Percentiles rank a stretch among this genome's conserved stretches.
Evolutionary conservation across 2,888 invertebrate species (phyloP).

Genomic region (Apotomis turbidana): DNA sequence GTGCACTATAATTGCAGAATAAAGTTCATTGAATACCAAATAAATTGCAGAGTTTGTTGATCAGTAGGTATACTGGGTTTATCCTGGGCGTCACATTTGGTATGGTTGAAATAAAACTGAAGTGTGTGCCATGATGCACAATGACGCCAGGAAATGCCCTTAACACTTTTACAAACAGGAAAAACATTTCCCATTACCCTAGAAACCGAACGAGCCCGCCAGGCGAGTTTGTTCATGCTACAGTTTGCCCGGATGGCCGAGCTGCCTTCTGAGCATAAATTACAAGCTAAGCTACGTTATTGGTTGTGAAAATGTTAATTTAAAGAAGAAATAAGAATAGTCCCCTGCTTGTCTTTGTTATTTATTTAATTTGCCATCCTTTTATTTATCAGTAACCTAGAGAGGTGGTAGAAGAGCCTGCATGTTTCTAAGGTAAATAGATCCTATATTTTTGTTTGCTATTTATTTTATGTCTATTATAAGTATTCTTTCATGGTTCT

Average conservation of each 20-base stretch:
- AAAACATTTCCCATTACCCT: no score
- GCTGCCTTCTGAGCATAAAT: no score
- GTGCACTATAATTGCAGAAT: no score
- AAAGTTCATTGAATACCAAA: no score
- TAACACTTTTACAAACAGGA: conserved; percentile 44
- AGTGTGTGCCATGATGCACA: conserved; percentile 91
- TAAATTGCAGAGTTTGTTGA: no score
- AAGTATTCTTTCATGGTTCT: no score
- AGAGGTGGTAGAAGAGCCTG: conserved; percentile 61
- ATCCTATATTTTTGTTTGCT: conserved; percentile 43
- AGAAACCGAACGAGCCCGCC: no score
- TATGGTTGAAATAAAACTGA: conserved; percentile 84
- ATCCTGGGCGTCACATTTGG: conserved; percentile 88
- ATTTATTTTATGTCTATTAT: not conserved
- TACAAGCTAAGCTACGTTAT: no score
- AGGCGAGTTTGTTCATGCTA: no score
- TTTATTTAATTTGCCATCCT: conserved; percentile 50
- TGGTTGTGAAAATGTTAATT: no score
- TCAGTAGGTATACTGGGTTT: conserved; percentile 78
- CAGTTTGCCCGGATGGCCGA: no score
- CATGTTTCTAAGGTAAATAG: conserved; percentile 57
- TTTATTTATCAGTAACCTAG: conserved; percentile 58
- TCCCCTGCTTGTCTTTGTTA: conserved; percentile 37
- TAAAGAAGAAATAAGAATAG: conserved; percentile 61
- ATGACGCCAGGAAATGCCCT: conserved; percentile 73